These are phyloP conservation scores for Prionchulus punctatus DNA, from an alignment of 2,888 invertebrate genomes.

Conservation along the genomic window DNA sequence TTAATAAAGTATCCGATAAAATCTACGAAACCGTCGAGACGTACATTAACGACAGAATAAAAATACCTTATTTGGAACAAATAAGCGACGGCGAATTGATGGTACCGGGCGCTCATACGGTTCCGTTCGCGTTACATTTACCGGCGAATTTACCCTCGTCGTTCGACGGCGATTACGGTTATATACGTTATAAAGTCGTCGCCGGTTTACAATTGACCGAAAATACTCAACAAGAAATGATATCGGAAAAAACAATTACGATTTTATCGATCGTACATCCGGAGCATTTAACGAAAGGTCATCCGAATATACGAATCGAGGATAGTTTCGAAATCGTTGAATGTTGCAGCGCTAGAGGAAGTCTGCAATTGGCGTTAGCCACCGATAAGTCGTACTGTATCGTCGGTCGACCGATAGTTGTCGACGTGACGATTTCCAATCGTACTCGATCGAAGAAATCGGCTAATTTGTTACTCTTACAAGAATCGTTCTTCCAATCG, in stretches of 20 bases:
- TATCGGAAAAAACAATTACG: background rate
- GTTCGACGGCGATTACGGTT: slow-evolving; percentile 2
- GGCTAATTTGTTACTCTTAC: background rate
- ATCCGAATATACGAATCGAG: no score
- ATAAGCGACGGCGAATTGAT: slow-evolving; percentile 9
- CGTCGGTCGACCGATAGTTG: background rate
- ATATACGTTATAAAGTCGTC: background rate
- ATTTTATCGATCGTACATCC: background rate
- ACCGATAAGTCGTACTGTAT: background rate
- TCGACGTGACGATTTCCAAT: background rate
- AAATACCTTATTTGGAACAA: background rate
- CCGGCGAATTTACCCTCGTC: background rate
- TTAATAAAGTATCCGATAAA: slow-evolving; percentile 2
- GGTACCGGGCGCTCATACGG: slow-evolving; percentile 1
- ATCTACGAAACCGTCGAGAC: background rate
- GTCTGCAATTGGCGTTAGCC: no score
- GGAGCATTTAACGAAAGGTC: background rate
- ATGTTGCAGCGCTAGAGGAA: background rate
- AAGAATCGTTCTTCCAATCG: background rate
- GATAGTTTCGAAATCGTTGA: background rate
- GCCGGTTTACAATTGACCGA: background rate
- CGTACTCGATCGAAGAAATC: background rate
- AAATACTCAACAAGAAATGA: background rate
- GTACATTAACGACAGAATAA: background rate
- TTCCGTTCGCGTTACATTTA: slow-evolving; percentile 7